Conservation (phyloP, 2,797 vertebrate species). For the Pantherophis alleghaniensis region DNA sequence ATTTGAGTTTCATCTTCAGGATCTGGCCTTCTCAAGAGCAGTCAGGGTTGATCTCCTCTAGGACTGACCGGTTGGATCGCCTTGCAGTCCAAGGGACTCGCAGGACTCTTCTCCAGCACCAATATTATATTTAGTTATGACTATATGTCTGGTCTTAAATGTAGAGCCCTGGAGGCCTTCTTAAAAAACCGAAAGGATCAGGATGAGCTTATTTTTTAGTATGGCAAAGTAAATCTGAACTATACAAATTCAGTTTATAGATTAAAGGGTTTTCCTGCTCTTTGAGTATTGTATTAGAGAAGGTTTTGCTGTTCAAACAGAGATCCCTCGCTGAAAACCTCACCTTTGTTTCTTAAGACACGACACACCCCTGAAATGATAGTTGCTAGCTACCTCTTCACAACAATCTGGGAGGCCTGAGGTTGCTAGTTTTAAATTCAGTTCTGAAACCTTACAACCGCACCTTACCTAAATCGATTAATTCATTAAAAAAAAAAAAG, state of each 20-base stretch:
- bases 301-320: slow-evolving; percentile 60
- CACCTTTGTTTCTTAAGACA: slow-evolving; percentile 55
- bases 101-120: too few relatives aligned
- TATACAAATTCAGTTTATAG: neutral
- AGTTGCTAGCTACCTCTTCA: slow-evolving; percentile 76
- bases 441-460: neutral
- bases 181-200: neutral
- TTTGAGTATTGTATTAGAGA: slow-evolving; percentile 6
- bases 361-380: slow-evolving; percentile 81
- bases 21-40: too few relatives aligned
- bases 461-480: neutral
- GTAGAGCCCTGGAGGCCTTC: neutral
- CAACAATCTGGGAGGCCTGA: slow-evolving; percentile 31
- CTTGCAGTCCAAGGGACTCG: too few relatives aligned
- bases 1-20: too few relatives aligned
- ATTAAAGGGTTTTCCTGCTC: neutral
- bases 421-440: slow-evolving; percentile 28
- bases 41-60: too few relatives aligned
- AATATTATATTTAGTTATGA: neutral
- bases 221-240: neutral
- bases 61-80: too few relatives aligned
- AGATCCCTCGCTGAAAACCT: slow-evolving; percentile 45
- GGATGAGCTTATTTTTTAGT: neutral
- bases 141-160: neutral
- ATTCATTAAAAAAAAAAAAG: neutral